Conservation (phyloP, 2,888 invertebrate genomes). For the Drosophila phalerata region DNA sequence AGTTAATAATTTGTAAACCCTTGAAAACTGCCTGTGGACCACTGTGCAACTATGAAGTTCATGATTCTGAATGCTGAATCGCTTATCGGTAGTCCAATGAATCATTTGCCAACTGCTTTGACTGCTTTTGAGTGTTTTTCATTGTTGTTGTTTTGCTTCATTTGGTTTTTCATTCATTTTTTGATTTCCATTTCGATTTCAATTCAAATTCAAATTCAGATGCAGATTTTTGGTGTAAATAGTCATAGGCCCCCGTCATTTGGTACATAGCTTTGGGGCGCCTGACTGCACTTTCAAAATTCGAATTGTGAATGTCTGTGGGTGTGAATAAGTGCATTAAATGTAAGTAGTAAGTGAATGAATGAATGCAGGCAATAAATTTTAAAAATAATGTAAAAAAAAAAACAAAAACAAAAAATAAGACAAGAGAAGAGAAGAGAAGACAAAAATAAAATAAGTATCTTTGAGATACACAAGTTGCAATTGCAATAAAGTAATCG, state of each 20-base stretch:
- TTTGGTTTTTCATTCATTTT: not conserved
- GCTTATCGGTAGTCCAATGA: slow-evolving; percentile 67
- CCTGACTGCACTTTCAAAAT: slow-evolving; percentile 19
- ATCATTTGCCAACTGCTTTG: slow-evolving; percentile 62
- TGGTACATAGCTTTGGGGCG: not conserved
- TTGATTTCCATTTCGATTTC: slow-evolving; percentile 18
- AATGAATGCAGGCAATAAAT: slow-evolving; percentile 13
- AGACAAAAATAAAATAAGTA: slow-evolving; percentile 21
- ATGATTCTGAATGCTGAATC: slow-evolving; percentile 42
- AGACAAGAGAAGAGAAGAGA: not conserved
- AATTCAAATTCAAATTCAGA: slow-evolving; percentile 5
- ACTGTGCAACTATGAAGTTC: slow-evolving; percentile 31
- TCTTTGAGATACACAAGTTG: slow-evolving; percentile 27
- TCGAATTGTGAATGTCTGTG: slow-evolving; percentile 18
- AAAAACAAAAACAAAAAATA: not conserved
- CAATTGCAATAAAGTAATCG: slow-evolving; percentile 6
- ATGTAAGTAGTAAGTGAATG: slow-evolving; percentile 6
- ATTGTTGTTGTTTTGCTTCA: slow-evolving; percentile 21
- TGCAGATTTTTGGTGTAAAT: slow-evolving; percentile 12
- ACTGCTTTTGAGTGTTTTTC: slow-evolving; percentile 29
- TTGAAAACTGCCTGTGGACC: not conserved
- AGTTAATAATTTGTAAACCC: too few species aligned
- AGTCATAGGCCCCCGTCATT: slow-evolving; percentile 2
- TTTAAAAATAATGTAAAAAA: not conserved
- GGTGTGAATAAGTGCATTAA: slow-evolving; percentile 32